Conservation (phyloP, 2,888 invertebrate genomes). For the Drymonia ruficornis region DNA sequence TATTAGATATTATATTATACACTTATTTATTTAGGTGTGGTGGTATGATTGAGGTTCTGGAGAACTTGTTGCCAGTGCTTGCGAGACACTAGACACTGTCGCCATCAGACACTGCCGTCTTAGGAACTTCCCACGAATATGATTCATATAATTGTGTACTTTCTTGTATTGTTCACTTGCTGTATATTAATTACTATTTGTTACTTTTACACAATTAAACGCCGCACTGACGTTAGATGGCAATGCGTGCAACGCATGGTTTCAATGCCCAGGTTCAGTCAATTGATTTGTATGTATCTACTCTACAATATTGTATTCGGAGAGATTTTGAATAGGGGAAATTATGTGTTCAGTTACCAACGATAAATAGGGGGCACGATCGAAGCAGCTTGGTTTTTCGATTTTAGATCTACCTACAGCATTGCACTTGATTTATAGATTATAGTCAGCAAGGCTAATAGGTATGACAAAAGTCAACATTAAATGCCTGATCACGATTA, state of each 20-base stretch:
- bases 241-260: constrained; percentile 24
- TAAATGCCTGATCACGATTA: too few relatives aligned
- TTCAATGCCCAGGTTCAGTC: constrained; percentile 54
- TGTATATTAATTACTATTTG: constrained; percentile 10
- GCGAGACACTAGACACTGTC: constrained; percentile 58
- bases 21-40: constrained; percentile 80
- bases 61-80: constrained; percentile 62
- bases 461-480: too few relatives aligned
- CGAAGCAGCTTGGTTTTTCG: too few relatives aligned
- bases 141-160: constrained; percentile 21
- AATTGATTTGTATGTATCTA: constrained; percentile 44
- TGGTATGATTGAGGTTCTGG: constrained; percentile 71
- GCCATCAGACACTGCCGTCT: constrained; percentile 46
- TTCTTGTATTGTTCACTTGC: constrained; percentile 25
- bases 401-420: too few relatives aligned
- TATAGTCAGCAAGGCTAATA: too few relatives aligned
- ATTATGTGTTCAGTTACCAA: constrained; percentile 16
- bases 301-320: constrained; percentile 7
- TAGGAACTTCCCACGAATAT: constrained; percentile 36
- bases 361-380: constrained; percentile 9
- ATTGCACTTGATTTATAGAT: too few relatives aligned
- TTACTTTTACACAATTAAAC: neutral
- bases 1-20: constrained; percentile 77
- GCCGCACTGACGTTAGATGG: constrained; percentile 6
- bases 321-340: constrained; percentile 13